Evolutionary conservation across 1,140 invertebrate species (phyloP).

Genomic region (Varroa destructor): DNA sequence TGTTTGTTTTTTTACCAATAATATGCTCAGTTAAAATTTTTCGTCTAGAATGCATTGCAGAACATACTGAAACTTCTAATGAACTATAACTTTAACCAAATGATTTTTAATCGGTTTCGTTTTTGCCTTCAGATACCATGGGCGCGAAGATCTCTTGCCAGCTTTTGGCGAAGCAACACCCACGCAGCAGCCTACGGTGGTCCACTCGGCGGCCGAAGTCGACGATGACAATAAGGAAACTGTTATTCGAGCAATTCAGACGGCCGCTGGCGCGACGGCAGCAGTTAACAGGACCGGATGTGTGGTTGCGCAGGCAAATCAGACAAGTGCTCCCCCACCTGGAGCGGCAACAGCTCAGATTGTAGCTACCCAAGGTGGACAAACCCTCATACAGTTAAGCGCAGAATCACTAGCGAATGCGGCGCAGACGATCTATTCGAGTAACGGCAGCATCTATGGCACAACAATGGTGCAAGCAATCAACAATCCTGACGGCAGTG

Average conservation of each 20-base stretch:
- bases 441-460: slow-evolving; percentile 46
- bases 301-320: not conserved
- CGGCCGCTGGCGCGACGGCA: not conserved
- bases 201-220: slow-evolving; percentile 20
- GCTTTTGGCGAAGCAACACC: slow-evolving; percentile 67
- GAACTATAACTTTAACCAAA: not conserved
- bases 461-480: slow-evolving; percentile 87
- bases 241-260: slow-evolving; percentile 19
- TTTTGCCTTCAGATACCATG: slow-evolving; percentile 63
- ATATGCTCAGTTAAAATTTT: no score
- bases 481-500: slow-evolving; percentile 87
- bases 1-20: no score
- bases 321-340: not conserved
- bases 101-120: not conserved
- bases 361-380: not conserved
- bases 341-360: slow-evolving; percentile 12
- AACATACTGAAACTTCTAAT: not conserved
- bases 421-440: slow-evolving; percentile 28
- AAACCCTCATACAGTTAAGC: slow-evolving; percentile 12
- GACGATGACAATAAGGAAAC: slow-evolving; percentile 26
- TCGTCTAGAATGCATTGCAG: not conserved
- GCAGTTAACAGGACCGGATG: not conserved
- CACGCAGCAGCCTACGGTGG: slow-evolving; percentile 23
- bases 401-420: slow-evolving; percentile 17
- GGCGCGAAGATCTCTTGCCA: slow-evolving; percentile 81